phyloP scores from a whole-genome alignment of 2,797 vertebrate species.

The Dallia pectoralis region DNA sequence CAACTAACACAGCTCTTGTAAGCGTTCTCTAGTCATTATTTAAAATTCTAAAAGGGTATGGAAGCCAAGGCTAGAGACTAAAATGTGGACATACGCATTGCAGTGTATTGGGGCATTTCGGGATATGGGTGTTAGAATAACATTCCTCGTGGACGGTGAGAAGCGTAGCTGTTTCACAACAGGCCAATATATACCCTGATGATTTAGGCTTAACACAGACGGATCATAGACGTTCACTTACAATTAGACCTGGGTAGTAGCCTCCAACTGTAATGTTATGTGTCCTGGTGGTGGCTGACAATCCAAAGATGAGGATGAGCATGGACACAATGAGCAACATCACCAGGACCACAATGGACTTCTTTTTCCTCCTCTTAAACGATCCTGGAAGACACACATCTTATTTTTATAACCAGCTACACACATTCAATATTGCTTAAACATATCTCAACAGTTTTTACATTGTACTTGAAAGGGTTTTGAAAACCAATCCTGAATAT shows the following conservation, averaged over 20 bases:
- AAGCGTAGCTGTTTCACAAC: background rate
- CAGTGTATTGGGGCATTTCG: no score
- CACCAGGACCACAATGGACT: constrained; percentile 93
- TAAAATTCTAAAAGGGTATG: no score
- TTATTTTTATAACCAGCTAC: background rate
- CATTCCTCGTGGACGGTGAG: no score
- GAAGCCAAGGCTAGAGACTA: no score
- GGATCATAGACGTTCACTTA: constrained; percentile 75
- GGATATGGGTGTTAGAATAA: no score
- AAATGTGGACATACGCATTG: no score
- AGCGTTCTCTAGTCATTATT: no score
- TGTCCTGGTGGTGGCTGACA: constrained; percentile 95
- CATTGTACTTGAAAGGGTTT: no score
- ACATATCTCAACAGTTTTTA: background rate
- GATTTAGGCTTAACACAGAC: background rate
- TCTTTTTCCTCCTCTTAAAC: constrained; percentile 94
- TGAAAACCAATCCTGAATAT: no score
- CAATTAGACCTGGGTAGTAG: constrained; percentile 97
- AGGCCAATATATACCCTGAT: background rate
- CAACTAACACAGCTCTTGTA: no score
- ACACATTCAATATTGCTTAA: background rate
- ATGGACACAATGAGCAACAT: constrained; percentile 92
- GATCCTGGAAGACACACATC: constrained; percentile 73
- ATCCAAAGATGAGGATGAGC: constrained; percentile 92
- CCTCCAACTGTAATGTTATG: constrained; percentile 98